These are phyloP conservation scores for Volucella zonaria DNA, from an alignment of 2,888 invertebrate species.

Conservation along the genomic window DNA sequence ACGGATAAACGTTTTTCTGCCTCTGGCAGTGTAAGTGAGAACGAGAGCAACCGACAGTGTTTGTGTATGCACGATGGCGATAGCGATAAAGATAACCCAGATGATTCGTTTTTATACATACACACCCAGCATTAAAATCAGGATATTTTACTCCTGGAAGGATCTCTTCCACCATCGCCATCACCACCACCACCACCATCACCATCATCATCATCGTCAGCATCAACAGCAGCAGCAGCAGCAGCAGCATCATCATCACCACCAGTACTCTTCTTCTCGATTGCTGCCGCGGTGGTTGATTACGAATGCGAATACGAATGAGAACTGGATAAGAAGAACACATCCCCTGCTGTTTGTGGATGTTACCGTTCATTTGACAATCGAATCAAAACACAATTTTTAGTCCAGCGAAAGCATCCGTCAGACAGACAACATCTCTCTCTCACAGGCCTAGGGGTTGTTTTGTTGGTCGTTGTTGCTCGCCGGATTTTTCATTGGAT, in stretches of 20 bases:
- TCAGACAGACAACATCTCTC: constrained; percentile 80
- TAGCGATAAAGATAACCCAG: constrained; percentile 65
- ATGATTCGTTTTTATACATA: constrained; percentile 70
- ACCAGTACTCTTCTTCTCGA: constrained; percentile 24
- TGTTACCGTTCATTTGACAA: constrained; percentile 77
- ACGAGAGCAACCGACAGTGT: constrained; percentile 44
- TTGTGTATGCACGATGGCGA: constrained; percentile 57
- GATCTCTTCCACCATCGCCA: constrained; percentile 74
- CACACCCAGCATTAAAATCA: constrained; percentile 75
- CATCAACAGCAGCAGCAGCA: constrained; percentile 1
- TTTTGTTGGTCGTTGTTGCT: constrained; percentile 36
- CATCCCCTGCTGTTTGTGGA: constrained; percentile 80
- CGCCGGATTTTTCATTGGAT: constrained; percentile 36
- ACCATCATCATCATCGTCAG: constrained; percentile 43
- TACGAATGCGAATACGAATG: constrained; percentile 69
- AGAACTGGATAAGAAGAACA: constrained; percentile 54
- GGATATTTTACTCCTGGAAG: constrained; percentile 75
- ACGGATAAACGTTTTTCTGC: constrained; percentile 69
- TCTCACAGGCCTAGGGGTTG: constrained; percentile 65
- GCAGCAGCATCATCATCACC: constrained; percentile 2
- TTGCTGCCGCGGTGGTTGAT: constrained; percentile 65
- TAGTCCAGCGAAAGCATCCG: constrained; percentile 82
- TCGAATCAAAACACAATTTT: constrained; percentile 78
- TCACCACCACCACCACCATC: constrained; percentile 40
- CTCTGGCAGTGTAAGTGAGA: constrained; percentile 68